These are phyloP conservation scores for Anadara kagoshimensis DNA, from an alignment of 1,140 invertebrate genomes.

Conservation along the genomic window DNA sequence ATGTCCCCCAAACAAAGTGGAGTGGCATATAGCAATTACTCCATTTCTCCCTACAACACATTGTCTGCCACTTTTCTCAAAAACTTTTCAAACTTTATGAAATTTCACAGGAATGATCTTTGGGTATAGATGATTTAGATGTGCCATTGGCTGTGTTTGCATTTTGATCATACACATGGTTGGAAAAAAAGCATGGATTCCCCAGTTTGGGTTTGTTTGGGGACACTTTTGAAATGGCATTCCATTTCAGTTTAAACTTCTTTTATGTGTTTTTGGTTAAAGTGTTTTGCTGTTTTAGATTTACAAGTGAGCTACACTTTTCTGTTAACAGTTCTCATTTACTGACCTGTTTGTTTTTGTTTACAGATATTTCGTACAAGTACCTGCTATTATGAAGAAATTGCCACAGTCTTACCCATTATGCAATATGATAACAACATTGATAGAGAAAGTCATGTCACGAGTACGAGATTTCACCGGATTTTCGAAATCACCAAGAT, in stretches of 20 bases:
- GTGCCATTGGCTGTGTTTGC: no score
- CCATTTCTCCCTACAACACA: no score
- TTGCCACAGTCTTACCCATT: slow-evolving; percentile 60
- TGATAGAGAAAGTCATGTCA: slow-evolving; percentile 58
- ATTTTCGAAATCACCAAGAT: slow-evolving; percentile 38
- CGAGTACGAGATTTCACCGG: slow-evolving; percentile 36
- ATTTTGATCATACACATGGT: neutral
- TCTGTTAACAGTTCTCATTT: neutral
- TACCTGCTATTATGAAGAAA: slow-evolving; percentile 58
- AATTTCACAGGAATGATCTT: no score
- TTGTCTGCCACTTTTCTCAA: no score
- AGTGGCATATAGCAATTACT: no score
- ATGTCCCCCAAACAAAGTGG: no score
- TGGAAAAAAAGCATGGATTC: neutral
- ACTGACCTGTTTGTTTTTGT: slow-evolving; percentile 8
- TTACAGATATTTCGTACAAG: slow-evolving; percentile 67
- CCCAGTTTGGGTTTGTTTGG: neutral
- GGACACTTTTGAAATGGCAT: neutral
- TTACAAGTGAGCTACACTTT: neutral
- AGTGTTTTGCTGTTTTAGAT: neutral
- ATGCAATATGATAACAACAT: slow-evolving; percentile 36
- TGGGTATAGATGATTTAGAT: no score
- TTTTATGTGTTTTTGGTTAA: neutral
- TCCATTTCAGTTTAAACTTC: neutral
- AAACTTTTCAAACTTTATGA: no score